Base-by-base conservation (phyloP, 2,888 invertebrate genomes). In the Standfussiana lucernea region DNA sequence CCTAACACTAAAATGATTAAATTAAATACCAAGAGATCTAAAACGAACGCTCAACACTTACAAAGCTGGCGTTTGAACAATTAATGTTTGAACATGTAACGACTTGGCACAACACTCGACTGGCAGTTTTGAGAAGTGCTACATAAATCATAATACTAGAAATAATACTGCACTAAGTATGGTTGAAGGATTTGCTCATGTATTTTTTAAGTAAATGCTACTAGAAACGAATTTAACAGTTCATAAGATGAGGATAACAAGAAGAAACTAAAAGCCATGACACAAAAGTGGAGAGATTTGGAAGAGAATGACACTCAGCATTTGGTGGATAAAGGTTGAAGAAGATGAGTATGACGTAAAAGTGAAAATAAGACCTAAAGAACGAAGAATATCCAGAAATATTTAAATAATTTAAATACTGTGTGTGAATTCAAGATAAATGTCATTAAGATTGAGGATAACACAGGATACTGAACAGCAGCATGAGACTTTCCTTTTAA, bases 21-120 rank as follows among this genome's bases (percentile, higher is more conserved):
- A 85, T 64, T 64, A 72, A 82, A 84, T 61, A 79, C 21, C 35
- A 78, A 66, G 47, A 70, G 15, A 72, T 59, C 35, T n/a, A 61
- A 78, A 75, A 79, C 40, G 28, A 79, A 73, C 28, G 56, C 70
- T 75, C 68, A 77, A 72, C 62, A 53, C 37, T 28, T 77, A 69
- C 80, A 66, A 66, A 76, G 61, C 75, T 74, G 53, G 53, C 66
- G 75, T 66, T 77, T 74, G 64, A 77, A 86, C 85, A 85, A 85
- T 86, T 85, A 85, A 83, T 85, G 80, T 83, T 85, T 83, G 67
- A 76, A 78, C 83, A 70, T 67, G 62, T 86, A 77, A 80, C 68
- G 62, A 82, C 76, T 85, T 61, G 64, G 47, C 45, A 72, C 81
- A 86, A 86, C 80, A 85, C 78, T 75, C 45, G 1, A n/a, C 72